Conservation (phyloP, 2,797 vertebrate species). For the Rhyacichthys aspro region DNA sequence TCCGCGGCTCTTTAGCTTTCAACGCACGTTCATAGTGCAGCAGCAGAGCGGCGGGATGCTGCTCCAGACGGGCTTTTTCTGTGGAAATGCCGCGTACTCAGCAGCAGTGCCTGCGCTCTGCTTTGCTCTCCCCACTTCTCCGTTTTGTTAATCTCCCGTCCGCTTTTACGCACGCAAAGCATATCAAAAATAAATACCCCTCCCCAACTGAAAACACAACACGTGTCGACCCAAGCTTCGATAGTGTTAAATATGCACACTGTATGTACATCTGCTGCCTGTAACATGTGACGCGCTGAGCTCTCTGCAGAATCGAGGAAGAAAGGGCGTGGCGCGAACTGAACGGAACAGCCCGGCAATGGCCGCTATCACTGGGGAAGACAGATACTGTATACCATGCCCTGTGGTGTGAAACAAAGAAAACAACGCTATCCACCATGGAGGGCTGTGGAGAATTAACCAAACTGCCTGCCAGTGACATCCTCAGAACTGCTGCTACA, state of each 20-base stretch:
- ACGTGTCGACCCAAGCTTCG: constrained; percentile 55
- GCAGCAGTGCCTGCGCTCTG: constrained; percentile 29
- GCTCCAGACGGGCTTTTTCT: constrained; percentile 61
- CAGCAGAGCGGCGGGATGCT: constrained; percentile 70
- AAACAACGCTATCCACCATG: constrained; percentile 29
- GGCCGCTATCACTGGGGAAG: constrained; percentile 58
- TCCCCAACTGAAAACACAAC: constrained; percentile 41
- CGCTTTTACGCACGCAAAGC: constrained; percentile 43
- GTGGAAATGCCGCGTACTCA: constrained; percentile 51
- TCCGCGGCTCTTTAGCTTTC: constrained; percentile 78
- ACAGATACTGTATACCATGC: constrained; percentile 52
- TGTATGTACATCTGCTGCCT: constrained; percentile 65
- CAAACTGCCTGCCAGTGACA: constrained; percentile 30
- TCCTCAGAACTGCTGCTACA: constrained; percentile 29
- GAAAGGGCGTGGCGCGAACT: constrained; percentile 67
- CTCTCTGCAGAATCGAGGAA: constrained; percentile 55
- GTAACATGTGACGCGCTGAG: constrained; percentile 50
- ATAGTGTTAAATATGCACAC: constrained; percentile 54
- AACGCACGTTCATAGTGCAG: constrained; percentile 80
- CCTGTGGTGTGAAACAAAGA: constrained; percentile 42
- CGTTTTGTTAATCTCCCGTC: constrained; percentile 34
- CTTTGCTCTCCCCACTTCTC: constrained; percentile 26
- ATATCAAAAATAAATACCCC: constrained; percentile 36
- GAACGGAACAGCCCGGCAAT: constrained; percentile 28
- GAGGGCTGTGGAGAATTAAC: constrained; percentile 25